Percentiles rank a stretch among this genome's conserved stretches.
These are phyloP conservation scores for Pristionchus exspectatus DNA, from an alignment of 2,888 invertebrate species.

Conservation along the genomic window DNA sequence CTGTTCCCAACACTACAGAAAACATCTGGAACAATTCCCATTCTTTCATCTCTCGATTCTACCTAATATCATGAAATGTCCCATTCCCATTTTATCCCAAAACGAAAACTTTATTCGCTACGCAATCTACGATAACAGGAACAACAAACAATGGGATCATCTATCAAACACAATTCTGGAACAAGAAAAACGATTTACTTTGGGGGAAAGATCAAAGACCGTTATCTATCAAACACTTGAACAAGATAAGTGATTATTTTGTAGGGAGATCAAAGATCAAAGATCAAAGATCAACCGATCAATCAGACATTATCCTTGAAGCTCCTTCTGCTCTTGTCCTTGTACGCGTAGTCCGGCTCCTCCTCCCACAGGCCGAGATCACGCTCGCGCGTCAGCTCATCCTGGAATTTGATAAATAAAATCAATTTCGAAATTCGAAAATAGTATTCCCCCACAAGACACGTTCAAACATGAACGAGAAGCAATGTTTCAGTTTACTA, in stretches of 20 bases:
- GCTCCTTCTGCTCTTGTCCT: constrained; percentile 77
- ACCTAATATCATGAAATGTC: not conserved
- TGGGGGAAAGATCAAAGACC: not conserved
- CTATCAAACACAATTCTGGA: not conserved
- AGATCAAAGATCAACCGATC: constrained; percentile 12
- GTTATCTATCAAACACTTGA: not conserved
- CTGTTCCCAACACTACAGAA: too few relatives aligned
- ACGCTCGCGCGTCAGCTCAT: constrained; percentile 77
- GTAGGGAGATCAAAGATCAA: not conserved
- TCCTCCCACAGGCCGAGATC: constrained; percentile 78
- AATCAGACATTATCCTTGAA: constrained; percentile 73
- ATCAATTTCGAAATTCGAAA: too few relatives aligned
- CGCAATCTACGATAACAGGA: constrained; percentile 29
- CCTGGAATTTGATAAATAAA: constrained; percentile 60
- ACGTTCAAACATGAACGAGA: too few relatives aligned
- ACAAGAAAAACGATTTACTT: not conserved
- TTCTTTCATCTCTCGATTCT: not conserved
- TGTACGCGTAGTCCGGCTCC: constrained; percentile 78
- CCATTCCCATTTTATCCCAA: not conserved
- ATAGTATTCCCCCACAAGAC: too few relatives aligned
- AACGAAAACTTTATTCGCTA: not conserved
- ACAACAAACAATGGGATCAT: constrained; percentile 28
- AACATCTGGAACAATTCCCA: not conserved
- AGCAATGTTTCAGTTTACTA: too few relatives aligned
- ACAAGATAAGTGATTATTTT: not conserved